phyloP scores from a whole-genome alignment of 2,888 invertebrate genomes.

The Argyresthia albistria region DNA sequence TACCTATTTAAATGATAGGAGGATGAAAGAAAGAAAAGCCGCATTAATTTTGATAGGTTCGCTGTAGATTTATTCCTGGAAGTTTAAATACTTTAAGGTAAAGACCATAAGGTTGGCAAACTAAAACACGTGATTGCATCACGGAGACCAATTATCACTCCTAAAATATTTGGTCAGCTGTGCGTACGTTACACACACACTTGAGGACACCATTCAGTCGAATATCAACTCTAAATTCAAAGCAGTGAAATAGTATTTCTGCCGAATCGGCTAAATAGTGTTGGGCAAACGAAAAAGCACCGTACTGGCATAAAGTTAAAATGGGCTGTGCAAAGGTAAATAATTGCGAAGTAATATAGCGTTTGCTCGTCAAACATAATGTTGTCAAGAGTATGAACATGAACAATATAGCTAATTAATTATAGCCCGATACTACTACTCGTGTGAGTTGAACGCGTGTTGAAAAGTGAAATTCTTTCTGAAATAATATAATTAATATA shows the following conservation, averaged over 20 bases:
- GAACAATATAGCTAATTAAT: slow-evolving; percentile 45
- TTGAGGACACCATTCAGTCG: not conserved
- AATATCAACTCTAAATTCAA: slow-evolving; percentile 3
- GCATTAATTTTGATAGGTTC: too few relatives aligned
- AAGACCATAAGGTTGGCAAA: too few relatives aligned
- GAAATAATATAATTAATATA: not conserved
- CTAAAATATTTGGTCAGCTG: slow-evolving; percentile 71
- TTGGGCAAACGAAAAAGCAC: slow-evolving; percentile 3
- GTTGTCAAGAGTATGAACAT: slow-evolving; percentile 30
- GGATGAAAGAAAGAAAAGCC: too few relatives aligned
- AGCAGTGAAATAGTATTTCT: slow-evolving; percentile 23
- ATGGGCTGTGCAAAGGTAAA: slow-evolving; percentile 12
- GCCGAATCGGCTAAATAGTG: not conserved
- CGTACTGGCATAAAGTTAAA: slow-evolving; percentile 5
- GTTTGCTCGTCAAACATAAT: slow-evolving; percentile 49
- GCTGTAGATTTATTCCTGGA: too few relatives aligned
- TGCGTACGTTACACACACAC: slow-evolving; percentile 18
- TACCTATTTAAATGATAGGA: too few relatives aligned
- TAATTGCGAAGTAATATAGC: slow-evolving; percentile 27
- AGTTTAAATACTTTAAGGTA: too few relatives aligned
- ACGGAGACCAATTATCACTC: slow-evolving; percentile 61
- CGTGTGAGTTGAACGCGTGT: not conserved
- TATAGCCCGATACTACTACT: not conserved
- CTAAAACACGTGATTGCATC: slow-evolving; percentile 52
- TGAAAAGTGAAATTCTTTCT: not conserved